phyloP scores from a whole-genome alignment of 2,797 vertebrate genomes.

The Sebastes matsubarae region DNA sequence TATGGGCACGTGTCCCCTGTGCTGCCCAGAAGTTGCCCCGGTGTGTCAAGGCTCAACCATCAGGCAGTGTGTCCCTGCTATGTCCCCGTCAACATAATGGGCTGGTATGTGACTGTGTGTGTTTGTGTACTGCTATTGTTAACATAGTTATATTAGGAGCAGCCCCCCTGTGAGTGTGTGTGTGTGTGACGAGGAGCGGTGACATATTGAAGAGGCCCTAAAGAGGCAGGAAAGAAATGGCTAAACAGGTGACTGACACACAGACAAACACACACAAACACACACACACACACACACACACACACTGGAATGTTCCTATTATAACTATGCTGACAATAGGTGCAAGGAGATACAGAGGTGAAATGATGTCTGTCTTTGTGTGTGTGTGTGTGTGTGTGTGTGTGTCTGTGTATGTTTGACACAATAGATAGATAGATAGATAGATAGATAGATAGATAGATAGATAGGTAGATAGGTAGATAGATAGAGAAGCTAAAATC shows the following conservation, averaged over 20 bases:
- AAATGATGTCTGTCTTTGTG: neutral
- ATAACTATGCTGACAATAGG: constrained; percentile 52
- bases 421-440: neutral
- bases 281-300: constrained; percentile 11
- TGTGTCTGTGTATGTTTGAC: neutral
- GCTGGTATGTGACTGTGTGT: constrained; percentile 10
- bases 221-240: constrained; percentile 32
- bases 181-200: constrained; percentile 21
- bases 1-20: neutral
- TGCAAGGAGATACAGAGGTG: constrained; percentile 37
- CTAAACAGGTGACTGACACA: constrained; percentile 47
- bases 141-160: constrained; percentile 51
- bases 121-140: constrained; percentile 35
- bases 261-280: constrained; percentile 6
- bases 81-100: constrained; percentile 23
- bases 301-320: constrained; percentile 27
- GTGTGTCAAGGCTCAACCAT: neutral
- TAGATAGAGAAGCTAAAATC: neutral
- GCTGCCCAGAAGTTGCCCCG: neutral
- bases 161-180: neutral
- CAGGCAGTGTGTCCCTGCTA: neutral
- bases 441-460: neutral
- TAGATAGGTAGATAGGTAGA: neutral
- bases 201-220: constrained; percentile 46
- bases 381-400: neutral